A percentile compares a stretch with the other conserved stretches of the same genome.
phyloP scores from a whole-genome alignment of 2,888 invertebrate genomes.

The Eupeodes latifasciatus region DNA sequence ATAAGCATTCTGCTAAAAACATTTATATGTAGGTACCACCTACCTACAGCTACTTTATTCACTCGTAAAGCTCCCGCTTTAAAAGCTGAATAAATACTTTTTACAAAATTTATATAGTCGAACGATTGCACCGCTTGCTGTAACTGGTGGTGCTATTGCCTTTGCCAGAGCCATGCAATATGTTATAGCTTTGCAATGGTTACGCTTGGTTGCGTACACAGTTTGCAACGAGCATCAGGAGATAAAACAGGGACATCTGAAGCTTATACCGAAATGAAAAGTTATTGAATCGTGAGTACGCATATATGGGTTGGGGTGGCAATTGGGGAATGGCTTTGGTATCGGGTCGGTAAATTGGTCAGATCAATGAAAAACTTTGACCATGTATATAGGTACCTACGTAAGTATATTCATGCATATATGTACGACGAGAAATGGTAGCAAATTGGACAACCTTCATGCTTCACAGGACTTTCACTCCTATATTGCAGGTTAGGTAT shows the following conservation, averaged over 20 bases:
- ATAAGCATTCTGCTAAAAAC: conserved; percentile 26
- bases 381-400: not conserved
- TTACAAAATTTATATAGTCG: conserved; percentile 54
- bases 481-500: not conserved
- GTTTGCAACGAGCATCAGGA: conserved; percentile 11
- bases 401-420: conserved; percentile 50
- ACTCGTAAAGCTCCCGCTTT: not conserved
- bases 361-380: conserved; percentile 48
- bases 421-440: not conserved
- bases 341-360: conserved; percentile 15
- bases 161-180: not conserved
- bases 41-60: not conserved
- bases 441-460: conserved; percentile 60
- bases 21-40: conserved; percentile 14
- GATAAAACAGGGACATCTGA: conserved; percentile 42
- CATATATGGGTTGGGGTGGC: not conserved
- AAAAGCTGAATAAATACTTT: conserved; percentile 52
- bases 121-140: conserved; percentile 41
- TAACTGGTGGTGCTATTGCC: not conserved
- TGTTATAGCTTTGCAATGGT: conserved; percentile 46
- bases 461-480: conserved; percentile 29
- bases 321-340: not conserved
- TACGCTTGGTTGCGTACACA: conserved; percentile 62
- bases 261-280: conserved; percentile 59
- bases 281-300: conserved; percentile 62